Evolutionary conservation across 1,140 invertebrate genomes (phyloP), one percentile per base, ranked within the genome.

Genomic region (Saccostrea cuccullata): DNA sequence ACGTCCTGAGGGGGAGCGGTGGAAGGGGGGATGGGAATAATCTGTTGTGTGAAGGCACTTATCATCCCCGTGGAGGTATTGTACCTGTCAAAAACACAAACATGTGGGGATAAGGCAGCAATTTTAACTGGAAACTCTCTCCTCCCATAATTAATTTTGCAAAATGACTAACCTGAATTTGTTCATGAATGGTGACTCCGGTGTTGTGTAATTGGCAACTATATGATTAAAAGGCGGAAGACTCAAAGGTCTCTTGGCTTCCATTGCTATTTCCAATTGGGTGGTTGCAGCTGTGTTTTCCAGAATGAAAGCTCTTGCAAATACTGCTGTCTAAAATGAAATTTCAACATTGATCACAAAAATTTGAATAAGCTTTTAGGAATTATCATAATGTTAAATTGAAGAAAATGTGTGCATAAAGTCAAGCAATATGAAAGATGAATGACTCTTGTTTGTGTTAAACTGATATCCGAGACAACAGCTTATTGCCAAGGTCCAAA

Each of bases 191-290:
- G 64, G 20, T 70, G 90, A 86, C 15, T 73, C 82, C 11, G 90
- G 87, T 26, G 88, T 82, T 13, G 89, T 87, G 84, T 86, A 88
- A 55, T 88, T 89, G 2, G 85, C 89, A 15, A 90, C n/a, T 70
- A 84, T 67, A 77, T 88, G 58, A 73, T 88, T 86, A 55, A 64
- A 89, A n/a, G 86, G 87, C 15, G 82, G 64, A 17, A 88, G n/a
- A 86, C 87, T 70, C 15, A 91, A 56, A 55, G 90, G 90, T 23
- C 87, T 70, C 30, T 90, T 88, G 9, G 89, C 87, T 55, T 90
- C 82, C 82, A 84, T 86, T 12, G 55, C 58, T 23, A 86, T 83
- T 64, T 91, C 90, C n/a, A 84, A 20, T 55, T 90, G 89, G n/a
- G 30, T 73, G 13, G 86, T 89, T 17, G 89, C 87, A 58, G 26